phyloP scores from a whole-genome alignment of 2,888 invertebrate genomes.

The Lithophane leautieri region DNA sequence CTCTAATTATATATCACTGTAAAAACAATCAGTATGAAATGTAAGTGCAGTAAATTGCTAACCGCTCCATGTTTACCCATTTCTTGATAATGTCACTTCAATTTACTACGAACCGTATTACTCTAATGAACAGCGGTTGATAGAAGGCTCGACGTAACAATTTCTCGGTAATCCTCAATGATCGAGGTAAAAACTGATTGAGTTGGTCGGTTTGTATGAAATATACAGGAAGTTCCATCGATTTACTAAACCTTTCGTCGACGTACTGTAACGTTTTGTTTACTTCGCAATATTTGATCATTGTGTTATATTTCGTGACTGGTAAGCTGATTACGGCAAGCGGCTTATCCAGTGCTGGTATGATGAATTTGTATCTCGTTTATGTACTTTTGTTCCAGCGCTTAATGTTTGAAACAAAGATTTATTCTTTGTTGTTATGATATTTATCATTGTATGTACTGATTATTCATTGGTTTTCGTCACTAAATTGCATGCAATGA shows the following conservation, averaged over 20 bases:
- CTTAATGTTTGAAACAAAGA: neutral
- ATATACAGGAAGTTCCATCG: conserved; percentile 41
- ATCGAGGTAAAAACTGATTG: conserved; percentile 45
- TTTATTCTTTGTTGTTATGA: neutral
- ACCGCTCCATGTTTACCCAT: conserved; percentile 21
- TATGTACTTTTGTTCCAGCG: conserved; percentile 15
- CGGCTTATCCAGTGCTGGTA: conserved; percentile 27
- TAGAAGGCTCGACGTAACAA: conserved; percentile 4
- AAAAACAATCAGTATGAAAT: neutral
- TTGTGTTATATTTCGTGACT: conserved; percentile 45
- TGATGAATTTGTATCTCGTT: conserved; percentile 32
- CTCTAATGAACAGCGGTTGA: conserved; percentile 25
- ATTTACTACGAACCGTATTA: conserved; percentile 41
- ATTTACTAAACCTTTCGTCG: conserved; percentile 40
- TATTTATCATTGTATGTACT: neutral
- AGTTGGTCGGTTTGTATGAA: conserved; percentile 29
- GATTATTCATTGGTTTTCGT: neutral
- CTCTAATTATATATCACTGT: neutral
- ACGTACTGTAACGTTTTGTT: conserved; percentile 29
- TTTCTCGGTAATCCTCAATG: conserved; percentile 43
- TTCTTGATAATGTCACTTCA: conserved; percentile 30
- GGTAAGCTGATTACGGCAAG: conserved; percentile 51
- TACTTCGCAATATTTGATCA: conserved; percentile 35
- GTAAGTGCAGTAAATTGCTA: conserved; percentile 17
- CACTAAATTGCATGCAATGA: neutral